phyloP scores from a whole-genome alignment of 2,113 vertebrate species.

The Tachysurus fulvidraco region DNA sequence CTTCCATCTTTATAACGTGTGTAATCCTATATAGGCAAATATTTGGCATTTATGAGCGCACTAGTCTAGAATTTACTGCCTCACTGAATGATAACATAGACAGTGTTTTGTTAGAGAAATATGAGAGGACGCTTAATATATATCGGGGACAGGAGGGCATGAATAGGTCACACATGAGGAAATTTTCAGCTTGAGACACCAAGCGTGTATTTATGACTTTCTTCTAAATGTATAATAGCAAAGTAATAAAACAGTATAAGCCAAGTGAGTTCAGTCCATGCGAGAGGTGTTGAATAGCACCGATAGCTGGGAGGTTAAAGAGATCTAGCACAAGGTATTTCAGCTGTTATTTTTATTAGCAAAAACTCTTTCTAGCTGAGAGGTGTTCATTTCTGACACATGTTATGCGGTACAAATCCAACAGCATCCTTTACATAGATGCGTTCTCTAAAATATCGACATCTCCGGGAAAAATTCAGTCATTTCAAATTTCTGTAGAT shows the following conservation, averaged over 20 bases:
- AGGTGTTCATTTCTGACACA: neutral
- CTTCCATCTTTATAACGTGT: conserved; percentile 5
- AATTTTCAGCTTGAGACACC: conserved; percentile 40
- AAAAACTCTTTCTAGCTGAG: conserved; percentile 3
- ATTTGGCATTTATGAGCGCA: conserved; percentile 51
- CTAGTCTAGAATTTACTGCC: conserved; percentile 43
- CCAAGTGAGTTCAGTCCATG: neutral
- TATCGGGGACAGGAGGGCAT: conserved; percentile 34
- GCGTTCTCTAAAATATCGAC: neutral
- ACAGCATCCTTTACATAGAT: neutral
- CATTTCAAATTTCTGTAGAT: neutral
- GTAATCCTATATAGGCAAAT: conserved; percentile 51
- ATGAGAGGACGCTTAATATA: conserved; percentile 39
- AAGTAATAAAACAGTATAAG: conserved; percentile 18
- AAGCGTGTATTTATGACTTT: conserved; percentile 50
- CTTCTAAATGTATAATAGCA: conserved; percentile 35
- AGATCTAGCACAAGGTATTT: neutral
- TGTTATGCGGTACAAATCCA: neutral
- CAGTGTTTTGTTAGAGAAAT: conserved; percentile 49
- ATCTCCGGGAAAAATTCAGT: neutral
- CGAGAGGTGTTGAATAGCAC: conserved; percentile 20
- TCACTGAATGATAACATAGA: conserved; percentile 52
- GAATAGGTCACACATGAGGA: conserved; percentile 43
- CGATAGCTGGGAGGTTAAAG: neutral
- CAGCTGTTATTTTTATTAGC: conserved; percentile 3